Conservation (phyloP, 1,140 invertebrate genomes). For the Orius laevigatus region DNA sequence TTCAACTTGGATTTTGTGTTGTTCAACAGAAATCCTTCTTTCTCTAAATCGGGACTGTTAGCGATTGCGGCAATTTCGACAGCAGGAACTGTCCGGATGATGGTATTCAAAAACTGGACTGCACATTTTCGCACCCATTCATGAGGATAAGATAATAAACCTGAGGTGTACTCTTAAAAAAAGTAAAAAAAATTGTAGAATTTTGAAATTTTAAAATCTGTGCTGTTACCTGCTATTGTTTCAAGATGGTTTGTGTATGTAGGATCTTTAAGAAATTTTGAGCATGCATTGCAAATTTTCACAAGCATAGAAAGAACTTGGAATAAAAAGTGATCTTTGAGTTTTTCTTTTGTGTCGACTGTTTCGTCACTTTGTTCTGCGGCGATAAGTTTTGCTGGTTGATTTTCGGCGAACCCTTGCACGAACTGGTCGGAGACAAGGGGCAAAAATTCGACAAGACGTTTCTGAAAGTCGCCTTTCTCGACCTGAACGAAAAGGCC, state of each 20-base stretch:
- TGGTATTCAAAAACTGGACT: constrained; percentile 51
- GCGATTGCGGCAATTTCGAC: constrained; percentile 33
- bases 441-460: constrained; percentile 38
- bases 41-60: constrained; percentile 5
- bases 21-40: constrained; percentile 11
- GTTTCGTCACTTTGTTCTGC: constrained; percentile 3
- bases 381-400: constrained; percentile 13
- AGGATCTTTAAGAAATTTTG: constrained; percentile 31
- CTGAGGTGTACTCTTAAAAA: constrained; percentile 30
- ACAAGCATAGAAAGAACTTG: constrained; percentile 45
- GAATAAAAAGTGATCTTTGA: constrained; percentile 51
- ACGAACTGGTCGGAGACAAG: constrained; percentile 33
- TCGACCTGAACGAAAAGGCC: constrained; percentile 58
- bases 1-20: constrained; percentile 16
- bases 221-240: constrained; percentile 34
- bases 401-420: constrained; percentile 18
- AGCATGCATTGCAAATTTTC: constrained; percentile 38
- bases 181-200: constrained; percentile 14
- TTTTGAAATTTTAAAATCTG: constrained; percentile 8
- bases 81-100: constrained; percentile 44
- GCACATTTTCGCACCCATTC: constrained; percentile 58
- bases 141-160: constrained; percentile 42
- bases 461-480: constrained; percentile 40
- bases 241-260: constrained; percentile 29
- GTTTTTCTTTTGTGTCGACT: constrained; percentile 3